Percentiles rank a stretch among this genome's conserved stretches.
These are phyloP conservation scores for Epinephelus moara DNA, from an alignment of 2,113 vertebrate genomes.

Conservation along the genomic window DNA sequence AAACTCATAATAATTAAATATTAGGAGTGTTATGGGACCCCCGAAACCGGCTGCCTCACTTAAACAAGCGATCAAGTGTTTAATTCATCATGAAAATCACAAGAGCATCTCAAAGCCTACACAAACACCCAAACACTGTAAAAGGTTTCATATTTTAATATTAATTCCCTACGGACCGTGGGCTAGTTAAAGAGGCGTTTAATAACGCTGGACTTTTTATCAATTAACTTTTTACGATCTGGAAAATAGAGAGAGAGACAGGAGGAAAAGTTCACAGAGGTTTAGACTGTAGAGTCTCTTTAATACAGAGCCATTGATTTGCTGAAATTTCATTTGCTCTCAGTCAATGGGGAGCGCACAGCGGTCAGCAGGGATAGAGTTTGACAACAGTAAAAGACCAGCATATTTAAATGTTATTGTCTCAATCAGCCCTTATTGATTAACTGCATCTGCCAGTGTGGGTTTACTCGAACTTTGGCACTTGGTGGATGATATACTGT, in stretches of 20 bases:
- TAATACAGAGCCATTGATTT: conserved; percentile 50
- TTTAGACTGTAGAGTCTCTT: conserved; percentile 15
- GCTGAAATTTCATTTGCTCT: conserved; percentile 40
- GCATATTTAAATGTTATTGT: conserved; percentile 36
- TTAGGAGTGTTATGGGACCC: neutral
- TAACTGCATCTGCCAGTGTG: conserved; percentile 1
- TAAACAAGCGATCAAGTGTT: neutral
- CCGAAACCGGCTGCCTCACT: neutral
- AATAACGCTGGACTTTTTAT: conserved; percentile 11
- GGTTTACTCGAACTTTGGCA: neutral
- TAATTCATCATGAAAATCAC: conserved; percentile 11
- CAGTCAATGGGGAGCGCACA: conserved; percentile 1
- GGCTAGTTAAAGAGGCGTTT: conserved; percentile 23
- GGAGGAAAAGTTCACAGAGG: conserved; percentile 5
- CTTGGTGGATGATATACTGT: neutral
- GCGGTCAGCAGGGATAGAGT: conserved; percentile 12
- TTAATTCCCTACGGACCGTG: neutral
- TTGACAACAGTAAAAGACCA: conserved; percentile 21
- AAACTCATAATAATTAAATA: neutral
- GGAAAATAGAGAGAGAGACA: neutral
- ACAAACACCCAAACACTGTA: neutral
- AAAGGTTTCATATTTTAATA: conserved; percentile 15
- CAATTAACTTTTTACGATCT: conserved; percentile 18
- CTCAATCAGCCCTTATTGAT: conserved; percentile 38
- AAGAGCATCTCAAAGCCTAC: neutral